A percentile compares a stretch with the other conserved stretches of the same genome.
Evolutionary conservation across 2,113 vertebrate species (phyloP).

Genomic region (Chaetodon auriga): DNA sequence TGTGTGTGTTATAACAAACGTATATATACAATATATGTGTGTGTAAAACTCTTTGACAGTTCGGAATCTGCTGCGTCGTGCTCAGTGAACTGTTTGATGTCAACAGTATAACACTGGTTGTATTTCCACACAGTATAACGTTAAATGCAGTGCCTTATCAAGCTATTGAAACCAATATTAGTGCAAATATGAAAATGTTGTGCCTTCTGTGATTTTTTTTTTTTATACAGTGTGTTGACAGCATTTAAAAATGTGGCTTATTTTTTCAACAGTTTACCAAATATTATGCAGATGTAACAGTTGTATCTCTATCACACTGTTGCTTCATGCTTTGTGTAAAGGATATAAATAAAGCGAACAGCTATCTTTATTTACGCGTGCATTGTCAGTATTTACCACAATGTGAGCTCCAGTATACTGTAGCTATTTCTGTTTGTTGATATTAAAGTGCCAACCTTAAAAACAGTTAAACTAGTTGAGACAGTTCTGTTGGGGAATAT

Average conservation of each 20-base stretch:
- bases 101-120: slow-evolving; percentile 31
- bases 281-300: slow-evolving; percentile 8
- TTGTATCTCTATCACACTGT: slow-evolving; percentile 29
- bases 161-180: slow-evolving; percentile 52
- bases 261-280: slow-evolving; percentile 26
- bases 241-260: slow-evolving; percentile 17
- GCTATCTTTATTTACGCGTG: slow-evolving; percentile 17
- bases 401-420: not conserved
- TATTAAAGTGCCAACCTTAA: not conserved
- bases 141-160: slow-evolving; percentile 47
- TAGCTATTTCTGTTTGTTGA: not conserved
- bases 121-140: slow-evolving; percentile 5
- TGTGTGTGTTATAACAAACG: not conserved
- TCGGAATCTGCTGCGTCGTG: not conserved
- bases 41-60: not conserved
- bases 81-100: slow-evolving; percentile 30
- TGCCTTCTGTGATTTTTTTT: slow-evolving; percentile 36
- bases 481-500: not conserved
- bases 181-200: slow-evolving; percentile 29
- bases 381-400: not conserved
- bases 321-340: slow-evolving; percentile 55
- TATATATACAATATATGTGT: not conserved
- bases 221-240: slow-evolving; percentile 21
- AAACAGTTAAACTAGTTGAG: not conserved
- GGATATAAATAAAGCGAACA: slow-evolving; percentile 57